Conservation (phyloP, 2,797 vertebrate genomes). For the Sebastes minor region DNA sequence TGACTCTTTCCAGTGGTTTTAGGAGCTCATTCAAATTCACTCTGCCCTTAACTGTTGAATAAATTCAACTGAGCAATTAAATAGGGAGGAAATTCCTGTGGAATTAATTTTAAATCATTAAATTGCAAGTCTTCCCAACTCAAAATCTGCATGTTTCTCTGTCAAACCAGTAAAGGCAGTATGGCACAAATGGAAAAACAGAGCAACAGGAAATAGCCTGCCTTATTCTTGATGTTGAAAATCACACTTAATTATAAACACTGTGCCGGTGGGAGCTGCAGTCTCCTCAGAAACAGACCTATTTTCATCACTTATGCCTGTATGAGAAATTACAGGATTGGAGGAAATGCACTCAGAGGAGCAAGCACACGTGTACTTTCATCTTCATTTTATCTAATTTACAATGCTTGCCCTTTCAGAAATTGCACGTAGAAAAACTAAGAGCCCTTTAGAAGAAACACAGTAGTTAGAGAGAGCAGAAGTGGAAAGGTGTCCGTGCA, state of each 20-base stretch:
- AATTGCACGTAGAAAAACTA: constrained; percentile 3
- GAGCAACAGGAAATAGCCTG: constrained; percentile 41
- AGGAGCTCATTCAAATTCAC: constrained; percentile 44
- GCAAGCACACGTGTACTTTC: constrained; percentile 8
- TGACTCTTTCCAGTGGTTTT: constrained; percentile 8
- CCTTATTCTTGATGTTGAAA: constrained; percentile 41
- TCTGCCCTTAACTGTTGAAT: constrained; percentile 35
- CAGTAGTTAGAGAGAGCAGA: not conserved
- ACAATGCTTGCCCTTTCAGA: not conserved
- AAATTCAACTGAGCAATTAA: constrained; percentile 48
- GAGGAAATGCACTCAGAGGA: constrained; percentile 25
- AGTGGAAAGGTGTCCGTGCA: not conserved
- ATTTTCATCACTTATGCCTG: constrained; percentile 49
- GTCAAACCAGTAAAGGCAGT: not conserved
- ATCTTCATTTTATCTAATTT: constrained; percentile 30
- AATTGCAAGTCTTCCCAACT: constrained; percentile 28
- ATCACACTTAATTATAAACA: constrained; percentile 72
- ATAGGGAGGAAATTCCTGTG: constrained; percentile 26
- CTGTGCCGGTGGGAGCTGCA: constrained; percentile 41
- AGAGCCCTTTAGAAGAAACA: not conserved
- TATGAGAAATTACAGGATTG: constrained; percentile 35
- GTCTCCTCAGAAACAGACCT: constrained; percentile 36
- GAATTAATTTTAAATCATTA: constrained; percentile 61
- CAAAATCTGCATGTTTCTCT: constrained; percentile 30
- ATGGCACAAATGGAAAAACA: constrained; percentile 18